Conservation (phyloP, 2,113 vertebrate genomes). For the Thamnophis sirtalis region DNA sequence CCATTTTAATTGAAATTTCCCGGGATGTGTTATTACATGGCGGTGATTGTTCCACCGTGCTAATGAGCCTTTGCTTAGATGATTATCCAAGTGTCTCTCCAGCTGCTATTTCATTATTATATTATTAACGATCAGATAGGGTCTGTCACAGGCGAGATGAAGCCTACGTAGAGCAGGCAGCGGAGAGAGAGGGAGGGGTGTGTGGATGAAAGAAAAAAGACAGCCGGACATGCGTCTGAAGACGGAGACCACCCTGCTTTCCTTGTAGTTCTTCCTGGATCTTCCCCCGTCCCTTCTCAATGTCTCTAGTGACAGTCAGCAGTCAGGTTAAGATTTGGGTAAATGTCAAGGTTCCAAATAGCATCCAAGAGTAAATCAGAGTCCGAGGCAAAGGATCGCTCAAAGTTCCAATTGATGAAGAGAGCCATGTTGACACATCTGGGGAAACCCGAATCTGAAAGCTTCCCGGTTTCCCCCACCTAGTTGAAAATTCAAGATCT, state of each 20-base stretch:
- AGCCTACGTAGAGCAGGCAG: constrained; percentile 46
- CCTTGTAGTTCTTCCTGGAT: background rate
- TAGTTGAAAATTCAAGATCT: no score
- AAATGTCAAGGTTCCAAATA: no score
- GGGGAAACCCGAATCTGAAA: no score
- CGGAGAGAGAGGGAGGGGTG: constrained; percentile 23
- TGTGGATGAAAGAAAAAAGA: constrained; percentile 16
- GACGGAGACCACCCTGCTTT: background rate
- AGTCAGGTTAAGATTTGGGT: no score
- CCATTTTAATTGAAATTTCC: constrained; percentile 81
- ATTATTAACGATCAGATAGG: constrained; percentile 77
- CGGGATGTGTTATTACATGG: constrained; percentile 76
- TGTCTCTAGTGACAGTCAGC: no score
- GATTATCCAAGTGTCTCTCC: constrained; percentile 79
- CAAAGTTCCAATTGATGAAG: no score
- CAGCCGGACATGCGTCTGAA: background rate
- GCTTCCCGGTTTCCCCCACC: no score
- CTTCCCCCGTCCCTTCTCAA: background rate
- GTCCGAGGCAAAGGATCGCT: no score
- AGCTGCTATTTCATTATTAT: constrained; percentile 73
- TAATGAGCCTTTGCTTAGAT: constrained; percentile 76
- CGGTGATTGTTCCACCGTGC: constrained; percentile 70
- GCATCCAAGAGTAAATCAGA: no score
- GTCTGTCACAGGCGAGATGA: constrained; percentile 64
- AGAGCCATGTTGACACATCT: no score